Evolutionary conservation across 1,140 invertebrate species (phyloP).

Genomic region (Thaumatotibia leucotreta): DNA sequence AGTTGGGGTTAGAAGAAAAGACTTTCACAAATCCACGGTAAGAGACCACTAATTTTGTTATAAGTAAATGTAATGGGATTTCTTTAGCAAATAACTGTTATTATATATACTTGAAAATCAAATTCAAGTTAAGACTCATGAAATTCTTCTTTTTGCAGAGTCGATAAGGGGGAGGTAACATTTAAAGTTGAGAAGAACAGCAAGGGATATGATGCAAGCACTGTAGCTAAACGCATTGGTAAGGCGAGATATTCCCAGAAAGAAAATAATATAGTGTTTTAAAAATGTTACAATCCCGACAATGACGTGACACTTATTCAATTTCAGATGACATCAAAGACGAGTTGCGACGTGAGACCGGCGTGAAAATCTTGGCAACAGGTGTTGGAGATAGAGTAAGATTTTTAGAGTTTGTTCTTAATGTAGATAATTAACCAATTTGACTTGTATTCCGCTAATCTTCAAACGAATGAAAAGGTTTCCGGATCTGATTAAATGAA

Average conservation of each 20-base stretch:
- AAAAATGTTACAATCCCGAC: background rate
- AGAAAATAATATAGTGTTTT: too few relatives aligned
- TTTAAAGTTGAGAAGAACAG: conserved; percentile 88
- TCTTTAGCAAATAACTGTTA: too few relatives aligned
- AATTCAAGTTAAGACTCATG: too few relatives aligned
- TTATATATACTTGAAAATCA: too few relatives aligned
- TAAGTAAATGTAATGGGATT: too few relatives aligned
- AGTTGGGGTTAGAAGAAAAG: conserved; percentile 79
- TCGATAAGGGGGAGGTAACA: conserved; percentile 86
- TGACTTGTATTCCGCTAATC: too few relatives aligned
- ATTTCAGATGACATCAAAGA: conserved; percentile 80
- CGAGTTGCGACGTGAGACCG: conserved; percentile 76
- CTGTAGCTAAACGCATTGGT: conserved; percentile 85
- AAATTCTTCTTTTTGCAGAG: conserved; percentile 79
- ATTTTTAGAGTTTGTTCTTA: background rate
- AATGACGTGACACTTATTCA: too few relatives aligned
- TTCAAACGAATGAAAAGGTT: too few relatives aligned
- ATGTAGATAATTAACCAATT: too few relatives aligned
- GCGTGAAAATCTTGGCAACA: conserved; percentile 82
- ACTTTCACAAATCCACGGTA: conserved; percentile 68
- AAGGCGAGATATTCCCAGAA: conserved; percentile 29
- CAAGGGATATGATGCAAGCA: conserved; percentile 82
- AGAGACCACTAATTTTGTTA: conserved; percentile 15
- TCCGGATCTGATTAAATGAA: too few relatives aligned
- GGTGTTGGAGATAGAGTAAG: conserved; percentile 90